Evolutionary conservation across 2,113 vertebrate genomes (phyloP).

Genomic region (Eptesicus fuscus): DNA sequence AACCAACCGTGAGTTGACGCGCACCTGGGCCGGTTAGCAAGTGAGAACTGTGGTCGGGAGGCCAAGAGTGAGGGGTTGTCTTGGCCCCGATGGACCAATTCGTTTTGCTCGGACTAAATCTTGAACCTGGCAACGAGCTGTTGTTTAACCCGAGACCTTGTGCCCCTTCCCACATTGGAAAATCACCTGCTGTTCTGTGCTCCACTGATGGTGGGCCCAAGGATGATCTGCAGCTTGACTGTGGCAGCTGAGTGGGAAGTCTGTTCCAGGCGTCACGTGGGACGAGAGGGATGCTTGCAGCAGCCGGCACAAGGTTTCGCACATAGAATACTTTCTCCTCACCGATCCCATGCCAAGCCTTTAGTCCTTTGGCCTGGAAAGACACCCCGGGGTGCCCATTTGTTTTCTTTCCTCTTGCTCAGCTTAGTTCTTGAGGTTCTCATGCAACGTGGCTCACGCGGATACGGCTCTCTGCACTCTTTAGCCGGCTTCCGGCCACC

Average conservation of each 20-base stretch:
- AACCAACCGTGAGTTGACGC: not conserved
- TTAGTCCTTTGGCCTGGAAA: not conserved
- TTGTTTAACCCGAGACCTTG: not conserved
- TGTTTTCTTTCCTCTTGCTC: not conserved
- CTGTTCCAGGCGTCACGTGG: not conserved
- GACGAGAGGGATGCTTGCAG: too few species aligned
- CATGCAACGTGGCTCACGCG: too few species aligned
- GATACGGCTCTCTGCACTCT: not conserved
- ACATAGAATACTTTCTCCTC: not conserved
- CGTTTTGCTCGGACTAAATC: not conserved
- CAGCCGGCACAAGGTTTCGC: not conserved
- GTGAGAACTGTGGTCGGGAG: not conserved
- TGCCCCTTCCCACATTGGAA: not conserved
- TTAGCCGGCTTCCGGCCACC: fast-evolving
- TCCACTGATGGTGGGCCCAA: fast-evolving
- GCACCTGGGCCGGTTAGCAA: not conserved
- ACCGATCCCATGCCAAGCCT: not conserved
- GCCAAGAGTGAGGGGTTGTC: not conserved
- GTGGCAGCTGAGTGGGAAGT: not conserved
- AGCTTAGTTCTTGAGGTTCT: not conserved
- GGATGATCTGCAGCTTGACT: not conserved
- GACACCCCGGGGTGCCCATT: not conserved
- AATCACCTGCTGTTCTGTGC: not conserved
- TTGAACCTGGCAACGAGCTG: not conserved
- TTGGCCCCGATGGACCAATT: not conserved